These are phyloP conservation scores for Phrynocephalus guinanensis DNA, from an alignment of 2,797 vertebrate genomes.

Conservation along the genomic window DNA sequence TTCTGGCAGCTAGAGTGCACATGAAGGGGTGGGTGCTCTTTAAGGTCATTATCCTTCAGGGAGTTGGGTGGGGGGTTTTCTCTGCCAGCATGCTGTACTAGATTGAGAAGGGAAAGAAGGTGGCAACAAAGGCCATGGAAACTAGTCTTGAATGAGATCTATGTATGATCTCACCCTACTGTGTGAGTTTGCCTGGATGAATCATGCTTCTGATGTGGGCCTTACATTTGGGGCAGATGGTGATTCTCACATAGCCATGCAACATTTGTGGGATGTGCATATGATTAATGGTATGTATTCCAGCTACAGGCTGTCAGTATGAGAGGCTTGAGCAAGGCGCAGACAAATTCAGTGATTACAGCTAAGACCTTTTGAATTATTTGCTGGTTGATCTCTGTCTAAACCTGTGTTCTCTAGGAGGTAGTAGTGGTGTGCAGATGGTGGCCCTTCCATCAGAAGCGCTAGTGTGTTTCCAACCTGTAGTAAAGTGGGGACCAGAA, in stretches of 20 bases:
- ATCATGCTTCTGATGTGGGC: conserved; percentile 4
- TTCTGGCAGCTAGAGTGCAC: not conserved
- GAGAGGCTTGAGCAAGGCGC: not conserved
- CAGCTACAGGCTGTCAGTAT: not conserved
- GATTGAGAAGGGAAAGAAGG: not conserved
- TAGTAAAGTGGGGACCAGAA: not conserved
- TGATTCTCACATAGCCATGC: conserved; percentile 13
- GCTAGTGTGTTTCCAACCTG: not conserved
- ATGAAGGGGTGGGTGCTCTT: not conserved
- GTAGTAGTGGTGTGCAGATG: not conserved
- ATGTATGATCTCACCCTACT: not conserved
- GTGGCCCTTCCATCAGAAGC: not conserved
- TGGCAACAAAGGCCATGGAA: not conserved
- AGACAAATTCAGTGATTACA: not conserved
- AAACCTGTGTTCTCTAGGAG: not conserved
- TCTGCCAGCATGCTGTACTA: not conserved
- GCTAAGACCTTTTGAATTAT: not conserved
- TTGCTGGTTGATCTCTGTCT: not conserved
- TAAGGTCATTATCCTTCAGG: not conserved
- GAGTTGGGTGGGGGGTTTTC: not conserved
- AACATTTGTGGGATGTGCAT: conserved; percentile 16
- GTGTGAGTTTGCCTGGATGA: not conserved
- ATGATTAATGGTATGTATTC: conserved; percentile 20
- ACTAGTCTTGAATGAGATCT: not conserved
- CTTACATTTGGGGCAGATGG: conserved; percentile 19